Percentiles rank a stretch among this genome's conserved stretches.
phyloP scores from a whole-genome alignment of 2,888 invertebrate genomes.

The Serripes groenlandicus region DNA sequence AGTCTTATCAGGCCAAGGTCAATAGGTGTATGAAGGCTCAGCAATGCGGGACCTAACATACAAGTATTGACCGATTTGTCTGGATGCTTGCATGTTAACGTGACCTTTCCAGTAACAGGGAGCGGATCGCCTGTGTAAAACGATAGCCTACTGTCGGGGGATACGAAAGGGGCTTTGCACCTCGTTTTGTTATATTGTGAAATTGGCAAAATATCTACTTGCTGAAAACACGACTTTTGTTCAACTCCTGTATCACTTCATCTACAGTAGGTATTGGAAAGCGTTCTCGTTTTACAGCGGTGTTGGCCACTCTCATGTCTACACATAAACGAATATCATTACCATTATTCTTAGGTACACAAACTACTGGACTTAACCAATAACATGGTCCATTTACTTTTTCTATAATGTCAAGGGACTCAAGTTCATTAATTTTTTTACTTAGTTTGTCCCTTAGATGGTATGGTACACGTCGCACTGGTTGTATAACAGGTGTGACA shows the following conservation, averaged over 20 bases:
- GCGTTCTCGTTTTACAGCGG: slow-evolving; percentile 50
- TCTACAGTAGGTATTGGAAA: slow-evolving; percentile 58
- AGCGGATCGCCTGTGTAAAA: no score
- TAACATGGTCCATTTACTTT: slow-evolving; percentile 62
- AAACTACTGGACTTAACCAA: slow-evolving; percentile 67
- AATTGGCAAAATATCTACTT: no score
- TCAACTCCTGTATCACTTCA: slow-evolving; percentile 61
- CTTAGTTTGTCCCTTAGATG: slow-evolving; percentile 52
- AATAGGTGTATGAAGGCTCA: no score
- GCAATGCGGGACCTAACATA: no score
- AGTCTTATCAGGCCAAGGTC: no score
- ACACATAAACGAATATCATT: slow-evolving; percentile 59
- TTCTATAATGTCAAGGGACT: slow-evolving; percentile 70
- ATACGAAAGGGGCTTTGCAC: no score
- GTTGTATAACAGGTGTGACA: slow-evolving; percentile 53
- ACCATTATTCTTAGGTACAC: slow-evolving; percentile 64
- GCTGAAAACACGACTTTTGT: slow-evolving; percentile 48
- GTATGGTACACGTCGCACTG: slow-evolving; percentile 32
- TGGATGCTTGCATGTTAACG: no score
- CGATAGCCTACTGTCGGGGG: no score
- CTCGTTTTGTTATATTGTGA: no score
- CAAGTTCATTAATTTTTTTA: slow-evolving; percentile 38
- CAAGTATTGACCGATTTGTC: no score
- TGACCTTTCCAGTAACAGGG: no score
- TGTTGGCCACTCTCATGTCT: slow-evolving; percentile 62